A percentile compares a stretch with the other conserved stretches of the same genome.
Conservation (phyloP, 2,888 invertebrate genomes). For the Chrysolina oricalcia region DNA sequence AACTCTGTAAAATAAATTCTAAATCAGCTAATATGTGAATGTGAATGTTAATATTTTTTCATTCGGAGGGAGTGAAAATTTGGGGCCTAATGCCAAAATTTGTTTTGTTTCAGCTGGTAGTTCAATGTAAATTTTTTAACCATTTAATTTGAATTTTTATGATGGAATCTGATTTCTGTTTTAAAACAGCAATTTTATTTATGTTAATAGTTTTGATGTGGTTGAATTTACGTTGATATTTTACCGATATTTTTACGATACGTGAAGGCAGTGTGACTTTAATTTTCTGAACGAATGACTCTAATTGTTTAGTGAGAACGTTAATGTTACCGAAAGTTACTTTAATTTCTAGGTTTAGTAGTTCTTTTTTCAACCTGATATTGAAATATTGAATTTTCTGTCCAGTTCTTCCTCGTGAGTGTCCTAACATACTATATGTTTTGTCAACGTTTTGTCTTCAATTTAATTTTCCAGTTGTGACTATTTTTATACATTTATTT, state of each 20-base stretch:
- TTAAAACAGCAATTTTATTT: neutral
- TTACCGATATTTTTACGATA: too few relatives aligned
- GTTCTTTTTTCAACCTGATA: constrained; percentile 5
- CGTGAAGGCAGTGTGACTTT: neutral
- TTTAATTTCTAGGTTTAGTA: neutral
- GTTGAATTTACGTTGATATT: neutral
- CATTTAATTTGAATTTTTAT: neutral
- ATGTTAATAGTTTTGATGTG: neutral
- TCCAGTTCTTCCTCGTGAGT: neutral
- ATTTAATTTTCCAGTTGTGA: too few relatives aligned
- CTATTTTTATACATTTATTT: too few relatives aligned
- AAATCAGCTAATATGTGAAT: too few relatives aligned
- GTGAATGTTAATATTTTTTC: too few relatives aligned
- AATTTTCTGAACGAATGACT: neutral
- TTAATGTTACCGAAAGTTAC: neutral
- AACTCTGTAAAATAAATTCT: too few relatives aligned
- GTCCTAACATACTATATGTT: neutral
- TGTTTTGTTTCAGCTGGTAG: too few relatives aligned
- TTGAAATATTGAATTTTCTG: neutral
- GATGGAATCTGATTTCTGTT: neutral
- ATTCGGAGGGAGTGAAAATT: too few relatives aligned
- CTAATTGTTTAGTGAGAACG: neutral
- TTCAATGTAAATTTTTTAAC: too few relatives aligned
- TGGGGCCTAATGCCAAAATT: too few relatives aligned
- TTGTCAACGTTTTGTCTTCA: too few relatives aligned